Evolutionary conservation across 2,797 vertebrate genomes (phyloP), one percentile per base, ranked within the genome.

Genomic region (Hydrolagus colliei): DNA sequence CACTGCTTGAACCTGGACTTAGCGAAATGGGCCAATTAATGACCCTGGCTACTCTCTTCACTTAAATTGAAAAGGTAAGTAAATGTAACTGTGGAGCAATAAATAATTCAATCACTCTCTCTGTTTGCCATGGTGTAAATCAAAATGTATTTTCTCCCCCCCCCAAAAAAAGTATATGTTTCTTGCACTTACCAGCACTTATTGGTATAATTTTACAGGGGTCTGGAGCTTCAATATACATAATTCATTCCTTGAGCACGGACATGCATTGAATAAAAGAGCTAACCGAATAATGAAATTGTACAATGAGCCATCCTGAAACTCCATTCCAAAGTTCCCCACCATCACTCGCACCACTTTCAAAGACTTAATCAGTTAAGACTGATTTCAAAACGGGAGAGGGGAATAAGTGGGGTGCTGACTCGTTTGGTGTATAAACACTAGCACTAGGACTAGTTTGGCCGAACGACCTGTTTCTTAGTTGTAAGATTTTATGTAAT

Each of bases 71-170:
- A 84, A 84, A 68, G 18, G 2, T 80, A 35, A 65, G 62, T 80
- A 82, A 35, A 32, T 18, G 32, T 41, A 71, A 71, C 79, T 41
- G 59, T 77, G 71, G 79, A 71, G 20, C 11, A 9, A 7, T 84
- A 84, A 84, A 71, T 84, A 84, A 84, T 84, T 84, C 79, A 84
- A 20, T 5, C 79, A 71, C 20, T 71, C 32, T 71, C 27, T 35
- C 32, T 71, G 32, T 67, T 84, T 84, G 35, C 79, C 71, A 52
- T 22, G 68, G 71, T 63, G 67, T 84, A 71, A 52, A 52, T 52
- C 41, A 52, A 52, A 52, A 84, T 84, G 79, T 71, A 67, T 84
- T 84, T 84, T 84, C 79, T 41, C 41, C 41, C 41, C 41, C 41
- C 41, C 6, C 65, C 1, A 68, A 71, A 71, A 82, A 41, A 84